These are phyloP conservation scores for Neogale vison DNA, from an alignment of 2,113 vertebrate genomes.

Conservation along the genomic window DNA sequence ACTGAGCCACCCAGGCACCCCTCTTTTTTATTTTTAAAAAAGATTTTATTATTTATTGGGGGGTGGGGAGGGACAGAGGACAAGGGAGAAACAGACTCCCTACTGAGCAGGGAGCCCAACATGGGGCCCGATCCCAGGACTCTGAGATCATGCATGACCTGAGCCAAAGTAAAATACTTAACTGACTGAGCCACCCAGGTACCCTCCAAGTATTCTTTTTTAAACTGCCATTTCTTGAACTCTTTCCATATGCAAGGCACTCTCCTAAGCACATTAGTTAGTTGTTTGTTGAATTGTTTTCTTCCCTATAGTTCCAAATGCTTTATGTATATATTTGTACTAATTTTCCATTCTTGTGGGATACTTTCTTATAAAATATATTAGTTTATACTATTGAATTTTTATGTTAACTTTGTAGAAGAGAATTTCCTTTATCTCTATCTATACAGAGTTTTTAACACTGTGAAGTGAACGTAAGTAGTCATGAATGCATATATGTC, in stretches of 20 bases:
- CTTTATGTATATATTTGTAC: not conserved
- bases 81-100: not conserved
- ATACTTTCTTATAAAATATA: conserved; percentile 23
- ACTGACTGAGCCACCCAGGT: no score
- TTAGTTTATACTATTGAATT: not conserved
- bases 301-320: not conserved
- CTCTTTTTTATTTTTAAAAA: not conserved
- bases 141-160: no score
- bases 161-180: no score
- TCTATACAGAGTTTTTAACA: not conserved
- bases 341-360: not conserved
- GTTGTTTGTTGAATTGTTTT: not conserved
- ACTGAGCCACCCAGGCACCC: no score
- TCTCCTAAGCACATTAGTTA: not conserved
- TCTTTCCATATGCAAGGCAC: not conserved
- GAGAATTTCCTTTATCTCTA: not conserved
- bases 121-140: no score
- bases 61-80: not conserved
- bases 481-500: not conserved
- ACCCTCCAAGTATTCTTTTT: not conserved
- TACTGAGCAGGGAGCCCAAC: no score
- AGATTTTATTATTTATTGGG: not conserved
- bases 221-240: not conserved
- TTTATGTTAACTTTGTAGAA: not conserved
- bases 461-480: not conserved